A percentile compares a stretch with the other conserved stretches of the same genome.
These are phyloP conservation scores for Escarpia spicata DNA, from an alignment of 2,888 invertebrate genomes.

Conservation along the genomic window DNA sequence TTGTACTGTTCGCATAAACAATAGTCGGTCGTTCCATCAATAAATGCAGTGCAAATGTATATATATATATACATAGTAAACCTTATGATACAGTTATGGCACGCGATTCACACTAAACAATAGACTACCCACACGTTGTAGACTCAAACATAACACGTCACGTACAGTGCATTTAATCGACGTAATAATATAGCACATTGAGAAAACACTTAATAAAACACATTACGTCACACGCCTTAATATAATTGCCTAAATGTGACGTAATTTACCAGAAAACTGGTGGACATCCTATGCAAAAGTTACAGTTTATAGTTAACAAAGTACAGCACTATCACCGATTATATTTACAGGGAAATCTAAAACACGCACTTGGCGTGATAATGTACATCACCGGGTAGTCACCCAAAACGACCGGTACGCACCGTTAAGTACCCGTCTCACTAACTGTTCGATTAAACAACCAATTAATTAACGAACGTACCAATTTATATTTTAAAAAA, in stretches of 20 bases:
- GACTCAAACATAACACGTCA: background rate
- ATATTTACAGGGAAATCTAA: background rate
- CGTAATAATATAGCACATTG: background rate
- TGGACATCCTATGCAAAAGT: background rate
- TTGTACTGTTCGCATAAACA: background rate
- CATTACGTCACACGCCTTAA: background rate
- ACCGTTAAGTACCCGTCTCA: background rate
- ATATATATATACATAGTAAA: background rate
- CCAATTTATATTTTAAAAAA: background rate
- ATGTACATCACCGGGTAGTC: background rate
- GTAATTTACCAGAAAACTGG: constrained; percentile 13
- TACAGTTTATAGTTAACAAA: background rate
- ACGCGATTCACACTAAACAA: constrained; percentile 6
- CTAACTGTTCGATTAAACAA: background rate
- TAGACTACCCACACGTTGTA: background rate
- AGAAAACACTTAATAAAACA: background rate
- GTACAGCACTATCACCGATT: background rate
- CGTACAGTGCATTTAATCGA: background rate
- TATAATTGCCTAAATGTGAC: background rate
- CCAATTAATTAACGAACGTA: background rate
- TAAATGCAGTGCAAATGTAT: constrained; percentile 13
- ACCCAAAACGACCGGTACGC: background rate
- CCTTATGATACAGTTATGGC: constrained; percentile 13
- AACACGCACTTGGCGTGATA: background rate
- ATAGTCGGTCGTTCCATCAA: background rate